These are phyloP conservation scores for Amiota communis DNA, from an alignment of 2,888 invertebrate species.

Conservation along the genomic window DNA sequence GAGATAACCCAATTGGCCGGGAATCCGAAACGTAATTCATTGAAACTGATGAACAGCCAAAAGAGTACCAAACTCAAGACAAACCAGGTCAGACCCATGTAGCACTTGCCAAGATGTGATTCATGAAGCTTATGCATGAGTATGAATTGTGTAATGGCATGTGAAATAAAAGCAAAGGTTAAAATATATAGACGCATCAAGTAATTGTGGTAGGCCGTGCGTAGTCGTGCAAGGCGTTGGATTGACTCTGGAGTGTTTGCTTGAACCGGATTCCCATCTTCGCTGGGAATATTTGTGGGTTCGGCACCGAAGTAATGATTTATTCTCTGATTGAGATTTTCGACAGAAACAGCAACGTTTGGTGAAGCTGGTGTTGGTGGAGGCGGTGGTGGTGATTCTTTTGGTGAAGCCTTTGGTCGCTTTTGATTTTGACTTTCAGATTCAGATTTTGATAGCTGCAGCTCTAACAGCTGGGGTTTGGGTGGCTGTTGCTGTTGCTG, in stretches of 20 bases:
- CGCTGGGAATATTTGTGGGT: neutral
- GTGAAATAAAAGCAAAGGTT: neutral
- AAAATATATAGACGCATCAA: constrained; percentile 10
- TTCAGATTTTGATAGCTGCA: neutral
- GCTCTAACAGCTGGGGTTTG: neutral
- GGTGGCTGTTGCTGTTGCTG: neutral
- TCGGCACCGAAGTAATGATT: constrained; percentile 5
- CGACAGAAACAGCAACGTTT: neutral
- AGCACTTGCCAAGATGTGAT: constrained; percentile 16
- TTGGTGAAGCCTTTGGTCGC: neutral
- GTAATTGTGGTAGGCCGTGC: neutral
- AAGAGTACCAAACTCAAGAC: constrained; percentile 32
- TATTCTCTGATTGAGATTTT: neutral
- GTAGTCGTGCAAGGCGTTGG: neutral
- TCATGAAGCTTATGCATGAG: constrained; percentile 17
- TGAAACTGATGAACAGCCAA: constrained; percentile 34
- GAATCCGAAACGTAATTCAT: constrained; percentile 38
- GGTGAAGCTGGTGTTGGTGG: neutral
- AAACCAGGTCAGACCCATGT: constrained; percentile 19
- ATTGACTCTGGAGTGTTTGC: too few species aligned
- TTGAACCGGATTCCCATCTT: neutral
- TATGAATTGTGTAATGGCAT: constrained; percentile 13
- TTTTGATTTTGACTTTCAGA: neutral
- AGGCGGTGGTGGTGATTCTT: neutral
- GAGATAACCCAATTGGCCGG: constrained; percentile 52